phyloP scores from a whole-genome alignment of 2,888 invertebrate genomes.

The Xanthia icteritia region DNA sequence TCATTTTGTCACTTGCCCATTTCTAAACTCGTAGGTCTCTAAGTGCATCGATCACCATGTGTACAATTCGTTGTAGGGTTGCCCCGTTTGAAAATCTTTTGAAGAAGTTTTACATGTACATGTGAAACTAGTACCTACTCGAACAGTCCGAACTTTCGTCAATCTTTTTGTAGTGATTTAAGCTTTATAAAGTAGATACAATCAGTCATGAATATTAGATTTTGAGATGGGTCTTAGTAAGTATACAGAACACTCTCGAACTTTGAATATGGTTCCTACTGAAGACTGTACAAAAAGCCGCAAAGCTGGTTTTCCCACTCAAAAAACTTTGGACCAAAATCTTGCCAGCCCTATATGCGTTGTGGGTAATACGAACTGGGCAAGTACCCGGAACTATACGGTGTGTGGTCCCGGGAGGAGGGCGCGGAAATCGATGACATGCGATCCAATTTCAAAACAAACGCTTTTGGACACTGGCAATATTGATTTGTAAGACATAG shows the following conservation, averaged over 20 bases:
- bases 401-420: constrained; percentile 71
- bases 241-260: not conserved
- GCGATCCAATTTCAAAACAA: constrained; percentile 76
- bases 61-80: constrained; percentile 61
- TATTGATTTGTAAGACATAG: constrained; percentile 69
- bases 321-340: constrained; percentile 8
- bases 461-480: constrained; percentile 66
- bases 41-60: constrained; percentile 67
- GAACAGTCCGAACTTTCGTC: not conserved
- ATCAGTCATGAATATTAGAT: too few relatives aligned
- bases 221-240: not conserved
- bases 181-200: not conserved
- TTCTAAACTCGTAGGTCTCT: constrained; percentile 62
- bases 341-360: constrained; percentile 55
- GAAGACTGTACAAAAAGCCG: not conserved
- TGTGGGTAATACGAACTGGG: constrained; percentile 68
- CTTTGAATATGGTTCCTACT: not conserved
- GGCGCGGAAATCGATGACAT: constrained; percentile 72
- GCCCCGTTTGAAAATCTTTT: not conserved
- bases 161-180: not conserved
- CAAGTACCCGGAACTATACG: constrained; percentile 71
- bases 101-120: not conserved
- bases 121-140: too few relatives aligned
- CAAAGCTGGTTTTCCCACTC: not conserved
- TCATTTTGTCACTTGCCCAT: constrained; percentile 65